A percentile compares a stretch with the other conserved stretches of the same genome.
Conservation (phyloP, 2,797 vertebrate genomes). For the Cyprinella venusta region DNA sequence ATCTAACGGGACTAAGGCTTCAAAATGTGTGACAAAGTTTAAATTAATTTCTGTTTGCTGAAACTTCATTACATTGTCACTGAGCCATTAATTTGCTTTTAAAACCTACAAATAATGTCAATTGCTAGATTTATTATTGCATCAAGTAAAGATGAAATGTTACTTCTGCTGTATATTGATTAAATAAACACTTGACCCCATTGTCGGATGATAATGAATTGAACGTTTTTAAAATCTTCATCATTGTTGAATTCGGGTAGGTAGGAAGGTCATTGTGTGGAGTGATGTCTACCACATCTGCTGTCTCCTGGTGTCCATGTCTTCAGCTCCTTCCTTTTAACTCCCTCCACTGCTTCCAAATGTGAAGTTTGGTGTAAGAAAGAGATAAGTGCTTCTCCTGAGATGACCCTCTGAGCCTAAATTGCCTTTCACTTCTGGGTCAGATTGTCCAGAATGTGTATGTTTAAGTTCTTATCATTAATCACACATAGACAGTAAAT, state of each 20-base stretch:
- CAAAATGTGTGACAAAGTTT: neutral
- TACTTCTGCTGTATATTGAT: neutral
- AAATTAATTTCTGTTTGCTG: neutral
- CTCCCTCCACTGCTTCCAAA: slow-evolving; percentile 60
- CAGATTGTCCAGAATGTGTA: slow-evolving; percentile 75
- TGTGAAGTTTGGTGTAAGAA: slow-evolving; percentile 74
- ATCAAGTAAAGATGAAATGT: neutral
- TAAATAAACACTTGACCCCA: neutral
- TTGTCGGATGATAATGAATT: slow-evolving; percentile 52
- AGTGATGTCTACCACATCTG: slow-evolving; percentile 58
- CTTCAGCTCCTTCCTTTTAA: slow-evolving; percentile 36
- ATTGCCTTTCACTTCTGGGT: slow-evolving; percentile 77
- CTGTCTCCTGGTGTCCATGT: slow-evolving; percentile 36
- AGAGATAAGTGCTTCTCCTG: slow-evolving; percentile 84
- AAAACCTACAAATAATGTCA: neutral
- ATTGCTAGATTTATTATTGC: neutral
- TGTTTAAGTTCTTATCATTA: slow-evolving; percentile 83
- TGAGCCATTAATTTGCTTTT: neutral
- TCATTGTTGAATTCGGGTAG: slow-evolving; percentile 63
- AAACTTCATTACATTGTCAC: neutral
- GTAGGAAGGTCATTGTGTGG: slow-evolving; percentile 69
- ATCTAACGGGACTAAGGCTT: neutral
- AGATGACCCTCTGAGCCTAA: slow-evolving; percentile 74
- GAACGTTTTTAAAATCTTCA: slow-evolving; percentile 74
- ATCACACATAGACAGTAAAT: slow-evolving; percentile 82